phyloP scores from a whole-genome alignment of 2,113 vertebrate genomes.

The Piaya cayana region DNA sequence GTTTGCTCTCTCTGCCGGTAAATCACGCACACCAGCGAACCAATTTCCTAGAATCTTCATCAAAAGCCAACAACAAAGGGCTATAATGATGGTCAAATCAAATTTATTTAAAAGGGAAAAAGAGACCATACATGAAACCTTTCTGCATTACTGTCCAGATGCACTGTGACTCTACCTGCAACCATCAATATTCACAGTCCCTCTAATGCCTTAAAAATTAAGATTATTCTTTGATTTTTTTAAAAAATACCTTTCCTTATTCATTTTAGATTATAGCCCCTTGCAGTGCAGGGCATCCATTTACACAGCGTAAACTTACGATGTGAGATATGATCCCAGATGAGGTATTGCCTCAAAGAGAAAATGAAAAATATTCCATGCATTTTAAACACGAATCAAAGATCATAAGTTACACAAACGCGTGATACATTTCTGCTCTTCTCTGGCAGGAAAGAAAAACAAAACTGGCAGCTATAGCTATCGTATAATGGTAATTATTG shows the following conservation, averaged over 20 bases:
- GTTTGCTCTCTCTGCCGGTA: not conserved
- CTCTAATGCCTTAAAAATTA: not conserved
- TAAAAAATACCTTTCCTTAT: not conserved
- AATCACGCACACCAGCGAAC: fast-evolving
- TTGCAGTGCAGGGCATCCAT: not conserved
- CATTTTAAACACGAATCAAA: conserved; percentile 60
- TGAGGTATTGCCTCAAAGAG: conserved; percentile 49
- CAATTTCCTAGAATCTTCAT: conserved; percentile 10
- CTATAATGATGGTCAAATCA: not conserved
- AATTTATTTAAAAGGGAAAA: not conserved
- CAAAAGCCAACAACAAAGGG: not conserved
- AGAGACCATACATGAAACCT: not conserved
- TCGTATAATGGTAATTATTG: conserved; percentile 49
- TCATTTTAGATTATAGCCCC: not conserved
- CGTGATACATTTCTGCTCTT: conserved; percentile 21
- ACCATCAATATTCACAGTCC: not conserved
- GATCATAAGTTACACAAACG: conserved; percentile 40
- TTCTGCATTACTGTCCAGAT: not conserved
- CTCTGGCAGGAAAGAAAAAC: conserved; percentile 32
- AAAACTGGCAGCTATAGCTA: conserved; percentile 57
- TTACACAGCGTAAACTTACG: not conserved
- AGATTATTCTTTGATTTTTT: no score
- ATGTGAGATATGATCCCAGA: conserved; percentile 41
- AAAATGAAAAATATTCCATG: conserved; percentile 71
- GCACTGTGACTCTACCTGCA: not conserved